Conservation (phyloP, 1,140 invertebrate species). For the Drosophila serrata region DNA sequence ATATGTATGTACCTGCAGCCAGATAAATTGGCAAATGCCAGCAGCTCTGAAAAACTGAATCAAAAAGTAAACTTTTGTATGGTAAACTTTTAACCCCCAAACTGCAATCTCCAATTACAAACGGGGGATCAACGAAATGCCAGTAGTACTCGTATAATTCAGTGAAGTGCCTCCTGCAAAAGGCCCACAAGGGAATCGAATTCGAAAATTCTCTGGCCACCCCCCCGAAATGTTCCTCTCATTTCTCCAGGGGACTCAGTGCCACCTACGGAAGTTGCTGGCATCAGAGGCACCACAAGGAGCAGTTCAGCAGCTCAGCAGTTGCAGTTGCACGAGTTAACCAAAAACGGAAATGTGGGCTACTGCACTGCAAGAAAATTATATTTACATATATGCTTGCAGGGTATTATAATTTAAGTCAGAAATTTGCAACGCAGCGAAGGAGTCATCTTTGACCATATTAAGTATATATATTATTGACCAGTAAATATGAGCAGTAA, state of each 20-base stretch:
- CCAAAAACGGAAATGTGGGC: constrained; percentile 68
- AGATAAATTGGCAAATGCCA: constrained; percentile 52
- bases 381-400: no score
- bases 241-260: not conserved
- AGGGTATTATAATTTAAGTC: no score
- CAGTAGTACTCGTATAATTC: constrained; percentile 30
- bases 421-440: no score
- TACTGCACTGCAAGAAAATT: no score
- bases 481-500: no score
- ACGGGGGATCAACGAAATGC: constrained; percentile 33
- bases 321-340: constrained; percentile 52
- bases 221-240: constrained; percentile 3
- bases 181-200: constrained; percentile 24
- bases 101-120: constrained; percentile 77
- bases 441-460: no score
- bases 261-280: constrained; percentile 24
- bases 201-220: constrained; percentile 27
- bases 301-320: constrained; percentile 5
- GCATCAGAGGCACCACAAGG: constrained; percentile 6
- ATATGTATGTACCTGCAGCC: constrained; percentile 1
- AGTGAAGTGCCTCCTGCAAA: constrained; percentile 4
- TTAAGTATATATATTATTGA: no score
- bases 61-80: constrained; percentile 71
- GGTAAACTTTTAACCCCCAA: constrained; percentile 50
- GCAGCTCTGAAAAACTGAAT: constrained; percentile 41